A percentile compares a stretch with the other conserved stretches of the same genome.
Evolutionary conservation across 2,113 vertebrate genomes (phyloP).

Genomic region (Hipposideros armiger): DNA sequence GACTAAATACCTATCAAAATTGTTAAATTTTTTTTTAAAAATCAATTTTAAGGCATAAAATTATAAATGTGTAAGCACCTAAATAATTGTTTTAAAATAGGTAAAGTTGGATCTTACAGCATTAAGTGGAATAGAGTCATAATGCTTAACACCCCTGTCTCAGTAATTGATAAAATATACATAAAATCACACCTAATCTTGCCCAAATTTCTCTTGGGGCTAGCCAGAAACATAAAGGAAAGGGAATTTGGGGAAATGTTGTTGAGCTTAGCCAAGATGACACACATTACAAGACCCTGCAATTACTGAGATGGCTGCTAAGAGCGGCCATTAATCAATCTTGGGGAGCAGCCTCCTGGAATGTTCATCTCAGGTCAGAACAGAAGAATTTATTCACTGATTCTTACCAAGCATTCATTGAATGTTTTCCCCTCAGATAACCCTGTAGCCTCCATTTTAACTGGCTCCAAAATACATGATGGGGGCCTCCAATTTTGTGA

Average conservation of each 20-base stretch:
- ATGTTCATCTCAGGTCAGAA: neutral
- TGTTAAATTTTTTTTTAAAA: neutral
- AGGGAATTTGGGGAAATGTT: neutral
- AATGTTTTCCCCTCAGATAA: neutral
- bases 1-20: neutral
- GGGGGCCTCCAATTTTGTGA: neutral
- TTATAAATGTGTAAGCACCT: neutral
- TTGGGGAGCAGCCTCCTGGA: neutral
- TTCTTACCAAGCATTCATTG: neutral
- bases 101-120: neutral
- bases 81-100: constrained; percentile 12
- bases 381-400: neutral
- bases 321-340: neutral
- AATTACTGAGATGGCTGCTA: neutral
- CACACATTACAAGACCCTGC: neutral
- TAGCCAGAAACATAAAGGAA: neutral
- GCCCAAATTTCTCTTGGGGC: neutral
- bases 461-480: neutral
- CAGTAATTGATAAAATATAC: neutral
- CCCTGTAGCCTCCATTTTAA: neutral
- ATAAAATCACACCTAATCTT: neutral
- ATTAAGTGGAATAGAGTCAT: neutral
- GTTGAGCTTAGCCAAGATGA: neutral
- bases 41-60: neutral
- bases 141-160: neutral